Evolutionary conservation across 2,797 vertebrate species (phyloP), one percentile per base, ranked within the genome.

Genomic region (Peromyscus nudipes): DNA sequence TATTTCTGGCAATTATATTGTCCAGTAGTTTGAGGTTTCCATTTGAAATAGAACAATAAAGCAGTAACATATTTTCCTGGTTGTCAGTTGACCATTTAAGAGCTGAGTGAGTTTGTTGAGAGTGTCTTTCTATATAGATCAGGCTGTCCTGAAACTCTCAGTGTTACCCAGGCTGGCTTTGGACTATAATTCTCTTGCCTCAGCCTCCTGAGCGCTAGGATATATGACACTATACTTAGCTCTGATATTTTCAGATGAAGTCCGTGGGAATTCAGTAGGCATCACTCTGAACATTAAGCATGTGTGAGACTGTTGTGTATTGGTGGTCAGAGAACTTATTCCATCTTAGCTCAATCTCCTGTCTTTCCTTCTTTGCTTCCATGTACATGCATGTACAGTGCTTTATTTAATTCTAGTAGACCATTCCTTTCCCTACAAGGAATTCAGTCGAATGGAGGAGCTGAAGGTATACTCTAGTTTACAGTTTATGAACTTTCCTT

Each of bases 11-110:
- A 73, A 75, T 67, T 43, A 79, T 79, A 43, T 96, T 95, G 89
- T 91, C n/a, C 79, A 62, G 31, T 55, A 87, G n/a, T 87, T 76
- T 46, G 60, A 62, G 93, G 60, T 86, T 95, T 85, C 31, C 88
- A 0, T 96, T 92, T 89, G 55, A 96, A 79, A 83, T 27, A 76
- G 37, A 92, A 62, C 69, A 83, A 27, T 60, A 64, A 94, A 94
- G 29, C 6, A 84, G 57, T 25, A 57, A 31, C 3, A 34, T 62
- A n/a, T 25, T 88, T 49, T 76, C 62, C 40, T 91, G 21, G 25
- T 64, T 92, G 7, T 52, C 92, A 85, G 60, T n/a, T 93, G 88
- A 79, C 81, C 40, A 49, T 40, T 49, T 82, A 85, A 34, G 67
- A 89, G 69, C 17, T 83, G 57, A 91, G 11, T 89, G 71, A 57